Evolutionary conservation across 2,113 vertebrate genomes (phyloP).

Genomic region (Siphamia tubifer): DNA sequence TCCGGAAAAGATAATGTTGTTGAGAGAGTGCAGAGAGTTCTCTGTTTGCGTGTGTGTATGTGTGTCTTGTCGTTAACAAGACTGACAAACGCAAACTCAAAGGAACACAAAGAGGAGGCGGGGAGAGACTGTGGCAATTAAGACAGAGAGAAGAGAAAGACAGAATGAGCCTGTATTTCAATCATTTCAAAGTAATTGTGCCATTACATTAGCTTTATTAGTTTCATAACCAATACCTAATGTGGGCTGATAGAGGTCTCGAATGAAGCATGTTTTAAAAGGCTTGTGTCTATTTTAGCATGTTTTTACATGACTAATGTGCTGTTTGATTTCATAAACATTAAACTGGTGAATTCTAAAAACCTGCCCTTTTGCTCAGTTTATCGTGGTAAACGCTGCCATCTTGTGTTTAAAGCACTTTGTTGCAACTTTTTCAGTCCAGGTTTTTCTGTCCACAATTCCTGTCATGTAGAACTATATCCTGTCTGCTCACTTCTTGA

Average conservation of each 20-base stretch:
- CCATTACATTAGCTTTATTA: constrained; percentile 58
- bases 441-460: neutral
- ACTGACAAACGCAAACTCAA: constrained; percentile 62
- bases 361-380: neutral
- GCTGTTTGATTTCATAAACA: constrained; percentile 33
- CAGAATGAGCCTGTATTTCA: constrained; percentile 28
- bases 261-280: constrained; percentile 20
- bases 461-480: too few species aligned
- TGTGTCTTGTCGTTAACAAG: constrained; percentile 55
- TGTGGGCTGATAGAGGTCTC: constrained; percentile 15
- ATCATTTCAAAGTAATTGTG: constrained; percentile 46
- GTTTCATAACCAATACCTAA: constrained; percentile 38
- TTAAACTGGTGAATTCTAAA: neutral
- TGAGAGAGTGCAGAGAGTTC: constrained; percentile 63
- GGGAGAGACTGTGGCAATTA: constrained; percentile 32
- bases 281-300: constrained; percentile 7
- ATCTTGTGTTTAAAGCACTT: constrained; percentile 15
- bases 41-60: constrained; percentile 16
- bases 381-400: constrained; percentile 36
- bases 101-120: constrained; percentile 53
- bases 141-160: constrained; percentile 6
- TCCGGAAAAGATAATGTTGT: constrained; percentile 79
- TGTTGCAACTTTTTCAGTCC: neutral
- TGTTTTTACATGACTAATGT: constrained; percentile 23
- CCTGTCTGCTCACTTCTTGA: too few species aligned